These are phyloP conservation scores for Osedax frankpressi DNA, from an alignment of 2,888 invertebrate genomes.

Conservation along the genomic window DNA sequence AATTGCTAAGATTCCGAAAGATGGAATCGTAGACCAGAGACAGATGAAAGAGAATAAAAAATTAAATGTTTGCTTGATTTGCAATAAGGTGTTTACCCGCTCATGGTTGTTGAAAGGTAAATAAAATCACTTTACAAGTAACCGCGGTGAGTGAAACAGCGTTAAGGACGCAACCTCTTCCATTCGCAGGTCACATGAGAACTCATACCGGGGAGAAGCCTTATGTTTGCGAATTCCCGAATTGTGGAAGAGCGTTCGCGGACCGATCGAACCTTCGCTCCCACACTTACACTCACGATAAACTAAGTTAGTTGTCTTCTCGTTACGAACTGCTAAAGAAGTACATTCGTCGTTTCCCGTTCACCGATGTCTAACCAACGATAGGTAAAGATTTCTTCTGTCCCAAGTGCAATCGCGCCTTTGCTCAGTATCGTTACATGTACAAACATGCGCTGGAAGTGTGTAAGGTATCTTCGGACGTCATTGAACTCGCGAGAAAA, in stretches of 20 bases:
- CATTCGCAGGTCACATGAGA: conserved; percentile 39
- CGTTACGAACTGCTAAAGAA: too few relatives aligned
- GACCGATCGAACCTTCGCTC: conserved; percentile 43
- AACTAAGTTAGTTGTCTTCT: neutral
- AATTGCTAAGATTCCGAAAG: too few relatives aligned
- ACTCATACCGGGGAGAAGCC: conserved; percentile 44
- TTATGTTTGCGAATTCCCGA: conserved; percentile 34
- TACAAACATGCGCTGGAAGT: conserved; percentile 44
- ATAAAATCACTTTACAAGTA: too few relatives aligned
- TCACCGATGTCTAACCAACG: too few relatives aligned
- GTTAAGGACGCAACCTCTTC: too few relatives aligned
- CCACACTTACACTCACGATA: conserved; percentile 38
- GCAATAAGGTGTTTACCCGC: conserved; percentile 39
- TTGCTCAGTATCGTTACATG: conserved; percentile 43
- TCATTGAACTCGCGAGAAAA: neutral
- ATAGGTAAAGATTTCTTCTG: conserved; percentile 37
- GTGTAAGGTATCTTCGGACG: conserved; percentile 27
- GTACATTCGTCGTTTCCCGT: too few relatives aligned
- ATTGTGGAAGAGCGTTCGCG: conserved; percentile 41
- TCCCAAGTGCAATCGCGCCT: conserved; percentile 37
- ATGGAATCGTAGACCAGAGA: too few relatives aligned
- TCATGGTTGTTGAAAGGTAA: conserved; percentile 39
- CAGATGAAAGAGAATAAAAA: conserved; percentile 29
- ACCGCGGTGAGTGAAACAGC: too few relatives aligned
- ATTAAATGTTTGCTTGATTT: conserved; percentile 35